phyloP scores from a whole-genome alignment of 2,888 invertebrate species.

The Trichogramma dendrolimi region DNA sequence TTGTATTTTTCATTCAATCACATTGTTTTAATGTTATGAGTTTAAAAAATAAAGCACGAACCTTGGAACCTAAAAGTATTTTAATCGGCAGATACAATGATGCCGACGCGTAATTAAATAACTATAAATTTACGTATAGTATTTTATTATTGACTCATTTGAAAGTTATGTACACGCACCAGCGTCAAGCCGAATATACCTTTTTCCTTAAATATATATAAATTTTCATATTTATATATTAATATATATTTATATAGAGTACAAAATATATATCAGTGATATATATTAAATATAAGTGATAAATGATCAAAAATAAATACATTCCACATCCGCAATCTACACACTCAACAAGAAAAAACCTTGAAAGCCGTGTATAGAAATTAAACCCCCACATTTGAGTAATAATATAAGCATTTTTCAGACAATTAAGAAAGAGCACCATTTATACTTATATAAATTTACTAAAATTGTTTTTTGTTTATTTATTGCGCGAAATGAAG shows the following conservation, averaged over 20 bases:
- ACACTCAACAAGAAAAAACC: constrained; percentile 11
- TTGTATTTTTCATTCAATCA: background rate
- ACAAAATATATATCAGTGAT: too few species aligned
- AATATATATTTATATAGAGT: too few species aligned
- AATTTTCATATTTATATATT: too few species aligned
- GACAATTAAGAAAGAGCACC: constrained; percentile 22
- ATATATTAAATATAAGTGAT: too few species aligned
- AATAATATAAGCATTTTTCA: constrained; percentile 14
- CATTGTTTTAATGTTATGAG: constrained; percentile 12
- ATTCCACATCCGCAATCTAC: constrained; percentile 13
- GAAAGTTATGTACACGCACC: constrained; percentile 15
- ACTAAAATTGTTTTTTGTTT: too few species aligned
- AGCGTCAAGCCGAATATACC: constrained; percentile 24
- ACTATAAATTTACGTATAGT: constrained; percentile 17
- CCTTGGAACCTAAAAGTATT: constrained; percentile 38
- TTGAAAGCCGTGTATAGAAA: constrained; percentile 9
- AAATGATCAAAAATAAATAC: background rate
- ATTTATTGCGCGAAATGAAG: background rate
- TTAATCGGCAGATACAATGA: constrained; percentile 34
- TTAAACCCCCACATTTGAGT: too few species aligned
- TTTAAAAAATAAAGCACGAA: constrained; percentile 32
- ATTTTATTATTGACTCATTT: constrained; percentile 16
- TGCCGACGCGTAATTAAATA: constrained; percentile 27
- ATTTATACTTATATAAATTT: constrained; percentile 13
- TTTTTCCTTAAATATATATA: constrained; percentile 7